These are phyloP conservation scores for Amblyjoppa proteus DNA, from an alignment of 2,888 invertebrate species.

Conservation along the genomic window DNA sequence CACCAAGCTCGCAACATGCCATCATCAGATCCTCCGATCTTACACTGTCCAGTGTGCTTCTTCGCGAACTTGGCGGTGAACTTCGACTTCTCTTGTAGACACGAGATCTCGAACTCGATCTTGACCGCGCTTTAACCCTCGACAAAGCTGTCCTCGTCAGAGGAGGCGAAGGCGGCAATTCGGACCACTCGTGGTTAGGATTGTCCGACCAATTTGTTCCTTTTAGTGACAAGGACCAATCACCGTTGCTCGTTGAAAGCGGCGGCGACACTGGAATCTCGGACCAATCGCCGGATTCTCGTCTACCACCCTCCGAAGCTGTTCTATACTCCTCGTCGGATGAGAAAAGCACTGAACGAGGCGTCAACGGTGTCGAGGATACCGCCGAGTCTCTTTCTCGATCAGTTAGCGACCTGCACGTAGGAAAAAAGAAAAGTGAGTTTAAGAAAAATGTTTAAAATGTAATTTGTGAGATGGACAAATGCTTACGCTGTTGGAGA, in stretches of 20 bases:
- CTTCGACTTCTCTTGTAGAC: slow-evolving; percentile 88
- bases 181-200: slow-evolving; percentile 82
- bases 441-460: neutral
- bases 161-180: slow-evolving; percentile 89
- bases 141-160: slow-evolving; percentile 87
- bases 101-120: slow-evolving; percentile 86
- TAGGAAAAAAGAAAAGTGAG: neutral
- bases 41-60: slow-evolving; percentile 88
- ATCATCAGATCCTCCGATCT: slow-evolving; percentile 87
- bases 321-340: slow-evolving; percentile 95
- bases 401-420: slow-evolving; percentile 75
- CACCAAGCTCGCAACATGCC: slow-evolving; percentile 86
- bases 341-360: slow-evolving; percentile 90
- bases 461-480: neutral
- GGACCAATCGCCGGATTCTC: slow-evolving; percentile 94
- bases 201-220: slow-evolving; percentile 79
- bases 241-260: slow-evolving; percentile 79
- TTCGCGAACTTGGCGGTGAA: slow-evolving; percentile 87
- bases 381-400: slow-evolving; percentile 85
- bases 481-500: slow-evolving; percentile 80
- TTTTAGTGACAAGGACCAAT: slow-evolving; percentile 78
- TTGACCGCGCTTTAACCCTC: slow-evolving; percentile 88
- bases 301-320: slow-evolving; percentile 93
- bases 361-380: slow-evolving; percentile 88
- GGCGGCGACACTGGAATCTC: slow-evolving; percentile 88